Conservation (phyloP, 2,113 vertebrate genomes). For the Rhinolophus ferrumequinum region DNA sequence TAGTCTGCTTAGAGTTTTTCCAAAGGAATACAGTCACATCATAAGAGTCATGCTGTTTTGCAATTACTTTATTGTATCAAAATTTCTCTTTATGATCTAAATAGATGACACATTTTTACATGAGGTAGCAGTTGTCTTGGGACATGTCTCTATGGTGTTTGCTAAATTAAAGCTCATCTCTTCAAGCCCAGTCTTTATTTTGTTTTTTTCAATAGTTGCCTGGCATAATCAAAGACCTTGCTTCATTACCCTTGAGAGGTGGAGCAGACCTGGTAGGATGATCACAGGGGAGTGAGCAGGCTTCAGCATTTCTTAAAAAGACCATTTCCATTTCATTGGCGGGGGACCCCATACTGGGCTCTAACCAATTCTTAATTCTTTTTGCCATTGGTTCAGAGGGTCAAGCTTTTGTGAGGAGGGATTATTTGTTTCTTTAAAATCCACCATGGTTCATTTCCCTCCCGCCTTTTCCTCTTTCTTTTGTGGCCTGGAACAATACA, state of each 20-base stretch:
- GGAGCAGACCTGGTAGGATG: conserved; percentile 63
- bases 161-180: conserved; percentile 68
- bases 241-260: conserved; percentile 66
- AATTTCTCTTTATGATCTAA: conserved; percentile 57
- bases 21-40: not conserved
- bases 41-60: conserved; percentile 6
- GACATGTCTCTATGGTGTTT: conserved; percentile 4
- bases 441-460: conserved; percentile 37
- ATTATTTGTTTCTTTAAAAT: conserved; percentile 80
- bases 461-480: conserved; percentile 46
- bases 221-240: conserved; percentile 69
- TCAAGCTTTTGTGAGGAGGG: conserved; percentile 69
- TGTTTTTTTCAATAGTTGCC: conserved; percentile 46
- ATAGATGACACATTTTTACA: not conserved
- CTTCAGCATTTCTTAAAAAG: conserved; percentile 72
- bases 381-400: conserved; percentile 64
- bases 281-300: conserved; percentile 74
- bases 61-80: conserved; percentile 4
- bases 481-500: conserved; percentile 65
- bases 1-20: conserved; percentile 14
- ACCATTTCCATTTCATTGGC: conserved; percentile 72
- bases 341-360: conserved; percentile 67
- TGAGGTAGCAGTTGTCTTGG: conserved; percentile 40
- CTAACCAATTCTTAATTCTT: conserved; percentile 50
- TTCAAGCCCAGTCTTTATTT: conserved; percentile 54